Evolutionary conservation across 2,888 invertebrate genomes (phyloP).

Genomic region (Clepsis dumicolana): DNA sequence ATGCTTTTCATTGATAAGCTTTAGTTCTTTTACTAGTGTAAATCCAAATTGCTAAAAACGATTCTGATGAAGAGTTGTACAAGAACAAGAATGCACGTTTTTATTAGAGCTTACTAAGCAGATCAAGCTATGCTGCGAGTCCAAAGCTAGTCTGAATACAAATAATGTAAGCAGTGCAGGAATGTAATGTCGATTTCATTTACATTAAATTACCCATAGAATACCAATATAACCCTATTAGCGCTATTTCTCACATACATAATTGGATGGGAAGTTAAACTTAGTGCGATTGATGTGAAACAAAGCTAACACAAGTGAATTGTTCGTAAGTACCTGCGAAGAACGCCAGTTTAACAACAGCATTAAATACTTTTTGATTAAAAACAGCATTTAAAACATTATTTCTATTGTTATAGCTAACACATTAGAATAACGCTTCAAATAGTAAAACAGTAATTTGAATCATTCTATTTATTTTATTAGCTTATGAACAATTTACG

Average conservation of each 20-base stretch:
- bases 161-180: conserved; percentile 42
- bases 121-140: conserved; percentile 35
- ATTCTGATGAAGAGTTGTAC: neutral
- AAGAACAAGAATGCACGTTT: neutral
- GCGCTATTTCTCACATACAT: conserved; percentile 63
- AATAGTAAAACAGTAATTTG: conserved; percentile 20
- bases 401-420: conserved; percentile 14
- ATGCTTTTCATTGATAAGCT: neutral
- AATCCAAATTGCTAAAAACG: no score
- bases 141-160: conserved; percentile 18
- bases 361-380: no score
- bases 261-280: conserved; percentile 52
- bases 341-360: conserved; percentile 18
- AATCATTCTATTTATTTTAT: conserved; percentile 10
- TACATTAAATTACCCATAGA: conserved; percentile 61
- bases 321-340: conserved; percentile 6
- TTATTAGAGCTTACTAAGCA: conserved; percentile 14
- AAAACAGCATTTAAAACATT: neutral
- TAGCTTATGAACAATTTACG: conserved; percentile 14
- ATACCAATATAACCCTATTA: conserved; percentile 55
- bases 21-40: neutral
- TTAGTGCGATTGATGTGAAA: conserved; percentile 48
- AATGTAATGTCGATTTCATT: conserved; percentile 56
- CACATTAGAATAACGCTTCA: conserved; percentile 23
- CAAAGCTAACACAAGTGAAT: conserved; percentile 22